These are phyloP conservation scores for Synergus gifuensis DNA, from an alignment of 2,888 invertebrate species.

Conservation along the genomic window DNA sequence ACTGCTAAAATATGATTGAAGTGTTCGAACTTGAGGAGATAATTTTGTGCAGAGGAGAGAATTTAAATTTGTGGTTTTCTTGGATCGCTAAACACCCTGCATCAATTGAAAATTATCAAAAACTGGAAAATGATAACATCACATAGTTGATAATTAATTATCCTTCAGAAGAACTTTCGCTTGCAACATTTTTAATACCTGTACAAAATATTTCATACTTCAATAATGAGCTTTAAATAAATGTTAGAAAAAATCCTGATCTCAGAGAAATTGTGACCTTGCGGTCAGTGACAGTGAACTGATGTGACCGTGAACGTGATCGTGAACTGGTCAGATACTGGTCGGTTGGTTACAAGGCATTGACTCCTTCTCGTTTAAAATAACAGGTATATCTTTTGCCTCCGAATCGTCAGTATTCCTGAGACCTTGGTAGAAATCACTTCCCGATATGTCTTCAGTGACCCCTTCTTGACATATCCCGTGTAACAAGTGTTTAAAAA, in stretches of 20 bases:
- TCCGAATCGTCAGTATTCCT: conserved; percentile 66
- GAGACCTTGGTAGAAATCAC: conserved; percentile 66
- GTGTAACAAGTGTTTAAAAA: conserved; percentile 53
- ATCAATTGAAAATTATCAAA: too few species aligned
- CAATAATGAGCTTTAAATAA: neutral
- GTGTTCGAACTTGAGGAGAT: neutral
- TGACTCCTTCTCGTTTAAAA: conserved; percentile 70
- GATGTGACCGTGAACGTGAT: conserved; percentile 69
- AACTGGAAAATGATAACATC: too few species aligned
- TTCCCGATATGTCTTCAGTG: conserved; percentile 64
- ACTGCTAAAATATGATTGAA: neutral
- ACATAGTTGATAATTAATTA: too few species aligned
- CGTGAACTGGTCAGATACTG: conserved; percentile 72
- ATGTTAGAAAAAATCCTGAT: neutral
- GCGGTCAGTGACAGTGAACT: conserved; percentile 72
- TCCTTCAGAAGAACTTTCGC: too few species aligned
- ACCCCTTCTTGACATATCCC: conserved; percentile 60
- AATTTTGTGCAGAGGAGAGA: conserved; percentile 4
- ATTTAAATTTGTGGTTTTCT: neutral
- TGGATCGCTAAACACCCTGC: too few species aligned
- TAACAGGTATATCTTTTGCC: conserved; percentile 68
- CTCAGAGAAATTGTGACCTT: conserved; percentile 55
- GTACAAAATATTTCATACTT: too few species aligned
- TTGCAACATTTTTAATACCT: too few species aligned
- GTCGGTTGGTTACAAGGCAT: conserved; percentile 64